A percentile compares a stretch with the other conserved stretches of the same genome.
phyloP scores from a whole-genome alignment of 2,797 vertebrate genomes.

The Zenarchopterus dispar region DNA sequence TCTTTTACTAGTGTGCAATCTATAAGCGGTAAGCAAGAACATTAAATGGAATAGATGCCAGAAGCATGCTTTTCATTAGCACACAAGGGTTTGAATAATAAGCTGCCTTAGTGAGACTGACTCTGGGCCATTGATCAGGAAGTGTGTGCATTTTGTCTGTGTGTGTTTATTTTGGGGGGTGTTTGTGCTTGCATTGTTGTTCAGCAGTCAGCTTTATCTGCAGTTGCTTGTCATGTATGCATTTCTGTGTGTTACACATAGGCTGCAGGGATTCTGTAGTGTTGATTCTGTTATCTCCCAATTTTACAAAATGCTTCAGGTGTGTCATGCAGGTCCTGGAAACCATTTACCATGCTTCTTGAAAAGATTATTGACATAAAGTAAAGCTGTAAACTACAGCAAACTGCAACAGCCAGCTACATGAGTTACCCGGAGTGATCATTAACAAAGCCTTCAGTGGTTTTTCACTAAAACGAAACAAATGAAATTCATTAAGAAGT shows the following conservation, averaged over 20 bases:
- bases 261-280: conserved; percentile 26
- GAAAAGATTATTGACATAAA: neutral
- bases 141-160: conserved; percentile 7
- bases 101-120: conserved; percentile 31
- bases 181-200: conserved; percentile 36
- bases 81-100: conserved; percentile 33
- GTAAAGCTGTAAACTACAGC: conserved; percentile 25
- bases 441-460: neutral
- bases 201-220: conserved; percentile 36
- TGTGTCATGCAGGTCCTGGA: conserved; percentile 19
- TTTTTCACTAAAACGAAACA: conserved; percentile 16
- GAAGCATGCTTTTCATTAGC: neutral
- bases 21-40: neutral
- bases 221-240: neutral
- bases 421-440: neutral
- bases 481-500: neutral
- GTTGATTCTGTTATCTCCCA: conserved; percentile 21
- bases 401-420: neutral
- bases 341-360: conserved; percentile 1
- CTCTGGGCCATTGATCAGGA: conserved; percentile 34
- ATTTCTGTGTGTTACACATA: conserved; percentile 8
- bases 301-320: neutral
- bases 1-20: neutral
- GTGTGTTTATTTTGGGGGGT: conserved; percentile 10
- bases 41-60: neutral